Base-by-base conservation (phyloP, 2,797 vertebrate genomes). In the Poeciliopsis paucimaculata region DNA sequence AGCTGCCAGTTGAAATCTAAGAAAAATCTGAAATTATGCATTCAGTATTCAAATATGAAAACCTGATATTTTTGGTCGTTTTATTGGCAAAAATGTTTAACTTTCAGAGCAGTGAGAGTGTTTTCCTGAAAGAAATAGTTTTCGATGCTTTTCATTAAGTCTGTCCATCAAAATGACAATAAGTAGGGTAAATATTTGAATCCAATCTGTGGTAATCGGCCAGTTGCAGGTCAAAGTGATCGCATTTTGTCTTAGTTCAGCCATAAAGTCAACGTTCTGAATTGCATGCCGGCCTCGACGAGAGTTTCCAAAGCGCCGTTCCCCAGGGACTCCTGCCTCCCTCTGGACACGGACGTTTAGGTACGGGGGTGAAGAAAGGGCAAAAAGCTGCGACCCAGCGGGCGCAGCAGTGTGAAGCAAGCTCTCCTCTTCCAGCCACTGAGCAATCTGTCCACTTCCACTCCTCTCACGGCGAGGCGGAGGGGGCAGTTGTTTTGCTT, bases 311-410 rank as follows among this genome's bases (percentile, higher is more conserved):
- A 86, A 75, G 85, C 73, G 28, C 78, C 84, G 72, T 66, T 77
- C 84, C 72, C 83, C 43, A 10, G 60, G 84, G 79, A 45, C 70
- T 89, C 87, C 88, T 87, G 86, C 88, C 53, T 92, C 92, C 87
- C 90, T 1, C 62, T 87, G 87, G 91, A 84, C 73, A 86, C 36
- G 87, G 87, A 81, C 90, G 91, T 85, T 88, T 89, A 93, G 86
- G 79, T 83, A 92, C 93, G 91, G 84, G 81, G 85, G 31, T 45
- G 68, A 71, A n/a, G 72, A 77, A 84, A 89, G 84, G 88, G 79
- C 79, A 84, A 79, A 90, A 90, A 82, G 81, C 87, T 87, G 79
- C 82, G 74, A 83, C 77, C 86, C 88, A 83, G 92, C 90, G 93
- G 92, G 91, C 92, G 90, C 88, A 88, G 79, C 41, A 16, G 26